Conservation (phyloP, 2,888 invertebrate species). For the Machimus atricapillus region DNA sequence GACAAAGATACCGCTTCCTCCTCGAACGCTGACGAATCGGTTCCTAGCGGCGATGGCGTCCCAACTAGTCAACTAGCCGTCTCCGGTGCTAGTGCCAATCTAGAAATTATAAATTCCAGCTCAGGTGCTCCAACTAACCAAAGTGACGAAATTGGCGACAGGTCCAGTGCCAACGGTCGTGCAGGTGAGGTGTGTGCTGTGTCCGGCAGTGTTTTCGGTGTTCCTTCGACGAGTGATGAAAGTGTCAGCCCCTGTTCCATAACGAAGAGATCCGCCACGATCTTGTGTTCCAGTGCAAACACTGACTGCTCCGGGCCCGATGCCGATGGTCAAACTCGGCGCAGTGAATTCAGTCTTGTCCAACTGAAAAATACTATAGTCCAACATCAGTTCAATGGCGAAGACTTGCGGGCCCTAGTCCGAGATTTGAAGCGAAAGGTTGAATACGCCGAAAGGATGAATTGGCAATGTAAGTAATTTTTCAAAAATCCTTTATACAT, state of each 20-base stretch:
- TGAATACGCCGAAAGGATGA: conserved; percentile 63
- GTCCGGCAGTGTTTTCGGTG: not conserved
- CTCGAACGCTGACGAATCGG: not conserved
- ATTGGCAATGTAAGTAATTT: conserved; percentile 62
- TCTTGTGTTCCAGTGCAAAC: not conserved
- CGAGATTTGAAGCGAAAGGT: conserved; percentile 62
- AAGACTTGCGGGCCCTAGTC: conserved; percentile 60
- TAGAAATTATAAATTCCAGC: not conserved
- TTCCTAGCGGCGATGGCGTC: not conserved
- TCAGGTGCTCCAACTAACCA: conserved; percentile 3
- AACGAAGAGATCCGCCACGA: not conserved
- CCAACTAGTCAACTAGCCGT: not conserved
- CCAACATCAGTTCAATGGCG: conserved; percentile 61
- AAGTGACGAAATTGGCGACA: conserved; percentile 12
- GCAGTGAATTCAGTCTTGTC: conserved; percentile 59
- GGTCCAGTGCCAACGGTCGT: not conserved
- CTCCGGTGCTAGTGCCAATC: not conserved
- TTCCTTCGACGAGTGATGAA: conserved; percentile 10
- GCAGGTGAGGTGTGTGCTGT: not conserved
- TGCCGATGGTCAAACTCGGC: not conserved
- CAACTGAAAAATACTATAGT: conserved; percentile 61
- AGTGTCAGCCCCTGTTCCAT: conserved; percentile 16
- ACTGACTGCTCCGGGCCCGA: not conserved
- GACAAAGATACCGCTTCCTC: not conserved
- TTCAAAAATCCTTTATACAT: not conserved